These are phyloP conservation scores for Bembecia ichneumoniformis DNA, from an alignment of 2,888 invertebrate species.

Conservation along the genomic window DNA sequence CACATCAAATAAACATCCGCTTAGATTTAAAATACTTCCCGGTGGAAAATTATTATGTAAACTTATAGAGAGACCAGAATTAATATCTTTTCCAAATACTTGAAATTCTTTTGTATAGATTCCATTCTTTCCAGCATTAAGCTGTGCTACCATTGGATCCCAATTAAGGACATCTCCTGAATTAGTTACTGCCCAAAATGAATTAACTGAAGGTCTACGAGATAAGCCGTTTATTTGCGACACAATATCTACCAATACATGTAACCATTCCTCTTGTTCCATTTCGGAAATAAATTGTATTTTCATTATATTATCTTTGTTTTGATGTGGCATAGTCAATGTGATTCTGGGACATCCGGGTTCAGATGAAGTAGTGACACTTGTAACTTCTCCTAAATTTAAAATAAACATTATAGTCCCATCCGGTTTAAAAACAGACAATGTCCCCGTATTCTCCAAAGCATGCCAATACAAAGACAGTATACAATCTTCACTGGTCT, in stretches of 20 bases:
- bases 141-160: constrained; percentile 78
- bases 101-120: constrained; percentile 77
- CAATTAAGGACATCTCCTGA: constrained; percentile 88
- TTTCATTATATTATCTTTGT: constrained; percentile 71
- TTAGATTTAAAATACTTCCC: constrained; percentile 78
- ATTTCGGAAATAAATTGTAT: constrained; percentile 86
- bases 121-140: constrained; percentile 60
- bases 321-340: constrained; percentile 79
- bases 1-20: constrained; percentile 82
- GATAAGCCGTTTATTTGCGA: constrained; percentile 80
- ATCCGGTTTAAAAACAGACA: constrained; percentile 84
- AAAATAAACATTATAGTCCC: constrained; percentile 82
- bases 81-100: constrained; percentile 78
- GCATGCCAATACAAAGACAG: constrained; percentile 88
- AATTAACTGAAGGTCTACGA: constrained; percentile 78
- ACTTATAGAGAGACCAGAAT: constrained; percentile 71
- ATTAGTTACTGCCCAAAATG: constrained; percentile 84
- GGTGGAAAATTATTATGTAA: constrained; percentile 82
- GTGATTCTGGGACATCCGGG: constrained; percentile 84
- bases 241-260: constrained; percentile 83
- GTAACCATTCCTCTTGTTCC: constrained; percentile 92
- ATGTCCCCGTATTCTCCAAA: constrained; percentile 79
- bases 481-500: constrained; percentile 80
- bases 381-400: constrained; percentile 82
- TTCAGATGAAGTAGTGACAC: constrained; percentile 84